phyloP scores from a whole-genome alignment of 2,113 vertebrate species.

The Cephalopterus ornatus region DNA sequence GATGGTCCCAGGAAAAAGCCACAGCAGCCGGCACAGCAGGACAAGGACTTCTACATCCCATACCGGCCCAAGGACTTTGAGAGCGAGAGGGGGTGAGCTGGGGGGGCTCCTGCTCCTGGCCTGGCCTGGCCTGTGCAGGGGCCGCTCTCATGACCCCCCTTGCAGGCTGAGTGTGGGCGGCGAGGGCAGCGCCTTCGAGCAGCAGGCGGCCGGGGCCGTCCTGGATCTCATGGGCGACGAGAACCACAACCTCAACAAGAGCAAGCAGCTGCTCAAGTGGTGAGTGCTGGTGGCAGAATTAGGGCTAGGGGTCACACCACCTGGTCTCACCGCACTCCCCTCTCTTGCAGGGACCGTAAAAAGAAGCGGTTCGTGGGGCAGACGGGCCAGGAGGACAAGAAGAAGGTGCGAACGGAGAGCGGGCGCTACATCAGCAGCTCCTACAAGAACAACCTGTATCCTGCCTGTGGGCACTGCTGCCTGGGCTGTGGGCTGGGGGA shows the following conservation, averaged over 20 bases:
- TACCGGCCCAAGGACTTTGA: constrained; percentile 93
- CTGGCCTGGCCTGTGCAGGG: rapidly evolving
- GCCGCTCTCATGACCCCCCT: background rate
- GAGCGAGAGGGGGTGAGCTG: constrained; percentile 87
- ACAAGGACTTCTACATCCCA: constrained; percentile 87
- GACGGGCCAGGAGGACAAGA: constrained; percentile 85
- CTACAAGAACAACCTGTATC: constrained; percentile 95
- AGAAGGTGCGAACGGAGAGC: constrained; percentile 86
- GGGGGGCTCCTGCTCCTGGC: rapidly evolving
- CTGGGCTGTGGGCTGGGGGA: rapidly evolving
- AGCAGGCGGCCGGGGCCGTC: constrained; percentile 85
- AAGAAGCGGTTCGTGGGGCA: constrained; percentile 90
- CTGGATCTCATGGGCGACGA: constrained; percentile 91
- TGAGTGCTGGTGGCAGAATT: constrained; percentile 48
- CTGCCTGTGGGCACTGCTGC: background rate
- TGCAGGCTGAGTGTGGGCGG: constrained; percentile 80
- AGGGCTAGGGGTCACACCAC: background rate
- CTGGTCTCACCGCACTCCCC: rapidly evolving
- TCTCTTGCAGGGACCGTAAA: constrained; percentile 87
- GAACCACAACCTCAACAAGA: constrained; percentile 74
- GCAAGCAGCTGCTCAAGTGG: constrained; percentile 85
- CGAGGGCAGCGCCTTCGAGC: constrained; percentile 82
- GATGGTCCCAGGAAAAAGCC: constrained; percentile 48
- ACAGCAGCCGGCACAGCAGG: constrained; percentile 52
- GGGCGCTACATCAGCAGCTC: constrained; percentile 81